Evolutionary conservation across 37 sponge, comb jelly and placozoan genomes (phyloP), one percentile per base, ranked within the genome.

Genomic region (Axinella damicornis): DNA sequence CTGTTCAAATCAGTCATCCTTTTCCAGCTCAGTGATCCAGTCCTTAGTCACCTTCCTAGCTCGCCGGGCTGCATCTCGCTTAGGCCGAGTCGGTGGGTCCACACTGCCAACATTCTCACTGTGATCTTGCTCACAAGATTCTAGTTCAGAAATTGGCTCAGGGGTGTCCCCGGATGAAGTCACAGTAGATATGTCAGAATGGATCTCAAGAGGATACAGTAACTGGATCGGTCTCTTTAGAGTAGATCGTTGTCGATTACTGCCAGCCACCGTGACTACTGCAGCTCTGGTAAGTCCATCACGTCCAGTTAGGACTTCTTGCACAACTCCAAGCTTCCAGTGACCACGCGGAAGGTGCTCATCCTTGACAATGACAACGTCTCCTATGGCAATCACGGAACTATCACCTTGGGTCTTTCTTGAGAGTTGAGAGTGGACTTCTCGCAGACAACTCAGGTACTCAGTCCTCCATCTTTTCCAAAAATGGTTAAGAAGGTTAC

Each of bases 381-480:
- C 66, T 22, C 66, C 66, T 32, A 65, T 17, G 32, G 66, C 33
- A 32, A 65, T 32, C 30, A 2, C 5, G 33, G 66, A 16, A 32
- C 33, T 22, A 32, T n/a, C n/a, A n/a, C n/a, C n/a, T n/a, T 61
- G 6, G 30, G 78, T 62, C 13, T 24, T 66, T 30, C 33, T 67
- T 21, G 32, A 28, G n/a, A n/a, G n/a, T n/a, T n/a, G n/a, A n/a
- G n/a, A n/a, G n/a, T n/a, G n/a, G 14, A 18, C 69, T 30, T n/a
- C n/a, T n/a, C n/a, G n/a, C n/a, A n/a, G n/a, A n/a, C n/a, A n/a
- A n/a, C n/a, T n/a, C n/a, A n/a, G 11, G 34, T 80, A 80, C 35
- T 80, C 80, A 2, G 56, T 80, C 6, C 53, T 53, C 80, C 80
- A 80, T 35, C 73, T 36, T 41, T 37, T 71, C 73, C 73, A 71